Evolutionary conservation across 2,888 invertebrate genomes (phyloP).

Genomic region (Orthosia incerta): DNA sequence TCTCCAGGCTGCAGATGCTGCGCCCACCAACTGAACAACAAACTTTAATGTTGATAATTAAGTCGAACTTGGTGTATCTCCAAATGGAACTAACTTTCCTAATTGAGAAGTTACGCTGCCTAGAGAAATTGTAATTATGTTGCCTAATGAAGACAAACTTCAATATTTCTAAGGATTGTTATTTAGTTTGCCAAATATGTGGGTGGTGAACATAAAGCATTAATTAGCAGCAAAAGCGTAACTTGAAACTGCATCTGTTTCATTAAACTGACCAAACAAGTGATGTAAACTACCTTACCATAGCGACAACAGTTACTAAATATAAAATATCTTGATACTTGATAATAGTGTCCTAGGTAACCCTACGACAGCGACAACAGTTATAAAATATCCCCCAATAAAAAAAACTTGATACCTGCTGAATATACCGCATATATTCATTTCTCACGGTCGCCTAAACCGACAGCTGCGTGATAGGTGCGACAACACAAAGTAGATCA

Average conservation of each 20-base stretch:
- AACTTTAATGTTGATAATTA: constrained; percentile 50
- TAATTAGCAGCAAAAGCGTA: background rate
- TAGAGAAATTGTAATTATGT: constrained; percentile 9
- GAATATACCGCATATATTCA: constrained; percentile 32
- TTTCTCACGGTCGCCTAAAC: constrained; percentile 63
- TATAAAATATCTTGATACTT: constrained; percentile 17
- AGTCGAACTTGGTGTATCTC: constrained; percentile 38
- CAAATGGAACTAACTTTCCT: constrained; percentile 29
- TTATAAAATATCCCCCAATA: constrained; percentile 19
- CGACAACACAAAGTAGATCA: constrained; percentile 74
- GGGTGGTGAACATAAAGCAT: background rate
- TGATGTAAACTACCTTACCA: background rate
- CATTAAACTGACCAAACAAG: constrained; percentile 2
- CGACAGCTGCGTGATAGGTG: constrained; percentile 66
- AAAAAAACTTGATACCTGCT: constrained; percentile 17
- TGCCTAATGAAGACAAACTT: background rate
- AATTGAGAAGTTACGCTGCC: constrained; percentile 30
- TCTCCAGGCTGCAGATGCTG: constrained; percentile 74
- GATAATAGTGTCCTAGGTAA: constrained; percentile 7
- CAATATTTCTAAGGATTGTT: background rate
- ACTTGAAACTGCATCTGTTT: background rate
- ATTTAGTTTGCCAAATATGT: constrained; percentile 1
- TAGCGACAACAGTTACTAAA: constrained; percentile 21
- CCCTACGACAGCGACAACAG: background rate
- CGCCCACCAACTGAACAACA: constrained; percentile 55